Evolutionary conservation across 1,140 invertebrate genomes (phyloP).

Genomic region (Phenacoccus solenopsis): DNA sequence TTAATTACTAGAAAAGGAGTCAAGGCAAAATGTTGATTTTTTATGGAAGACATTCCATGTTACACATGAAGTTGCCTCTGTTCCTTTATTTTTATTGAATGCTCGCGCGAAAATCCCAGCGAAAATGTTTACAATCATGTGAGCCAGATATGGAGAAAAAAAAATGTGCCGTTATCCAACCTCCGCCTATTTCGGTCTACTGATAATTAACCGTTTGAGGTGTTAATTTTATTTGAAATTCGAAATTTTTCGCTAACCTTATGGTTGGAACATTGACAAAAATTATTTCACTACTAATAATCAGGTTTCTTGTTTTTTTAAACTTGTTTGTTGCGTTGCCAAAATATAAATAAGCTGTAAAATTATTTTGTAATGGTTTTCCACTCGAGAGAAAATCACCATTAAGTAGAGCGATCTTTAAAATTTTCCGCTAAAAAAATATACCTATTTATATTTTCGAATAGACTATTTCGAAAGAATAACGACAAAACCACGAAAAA

Average conservation of each 20-base stretch:
- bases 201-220: not conserved
- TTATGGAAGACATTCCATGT: no score
- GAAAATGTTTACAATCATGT: no score
- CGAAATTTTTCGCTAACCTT: not conserved
- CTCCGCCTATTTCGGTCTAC: no score
- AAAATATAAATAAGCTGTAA: slow-evolving; percentile 12
- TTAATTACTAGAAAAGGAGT: no score
- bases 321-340: slow-evolving; percentile 2
- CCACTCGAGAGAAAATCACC: not conserved
- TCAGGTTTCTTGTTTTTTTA: not conserved
- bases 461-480: not conserved
- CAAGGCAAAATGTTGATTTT: no score
- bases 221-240: not conserved
- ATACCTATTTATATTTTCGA: not conserved
- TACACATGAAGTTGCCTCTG: no score
- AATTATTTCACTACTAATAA: not conserved
- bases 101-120: no score
- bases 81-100: no score
- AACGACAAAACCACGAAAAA: not conserved
- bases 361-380: slow-evolving; percentile 5
- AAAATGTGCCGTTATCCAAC: no score
- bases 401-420: not conserved
- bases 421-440: not conserved
- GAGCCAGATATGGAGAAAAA: no score
- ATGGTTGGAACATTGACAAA: not conserved